These are phyloP conservation scores for Heterocephalus glaber DNA, from an alignment of 2,113 vertebrate genomes.

Conservation along the genomic window DNA sequence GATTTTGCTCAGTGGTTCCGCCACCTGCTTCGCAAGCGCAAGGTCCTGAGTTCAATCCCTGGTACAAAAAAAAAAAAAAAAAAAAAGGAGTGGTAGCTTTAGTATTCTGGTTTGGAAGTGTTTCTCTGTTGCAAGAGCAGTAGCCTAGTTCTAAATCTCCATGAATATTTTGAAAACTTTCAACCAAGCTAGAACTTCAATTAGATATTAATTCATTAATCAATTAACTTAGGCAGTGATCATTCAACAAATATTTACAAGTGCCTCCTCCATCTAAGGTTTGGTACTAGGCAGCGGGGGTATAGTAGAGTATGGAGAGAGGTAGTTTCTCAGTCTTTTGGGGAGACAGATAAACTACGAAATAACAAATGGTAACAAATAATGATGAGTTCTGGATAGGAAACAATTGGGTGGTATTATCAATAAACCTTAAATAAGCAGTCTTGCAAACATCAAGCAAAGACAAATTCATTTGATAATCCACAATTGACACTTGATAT, in stretches of 20 bases:
- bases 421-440: background rate
- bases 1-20: no score
- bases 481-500: background rate
- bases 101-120: background rate
- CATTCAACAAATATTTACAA: background rate
- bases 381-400: background rate
- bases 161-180: constrained; percentile 17
- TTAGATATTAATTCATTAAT: background rate
- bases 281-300: background rate
- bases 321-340: background rate
- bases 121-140: background rate
- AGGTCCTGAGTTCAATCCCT: no score
- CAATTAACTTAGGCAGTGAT: background rate
- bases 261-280: background rate
- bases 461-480: background rate
- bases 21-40: no score
- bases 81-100: no score
- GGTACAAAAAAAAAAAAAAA: no score
- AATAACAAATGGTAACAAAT: constrained; percentile 2
- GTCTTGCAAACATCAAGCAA: background rate
- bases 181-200: background rate
- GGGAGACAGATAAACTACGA: background rate
- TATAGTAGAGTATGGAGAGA: background rate
- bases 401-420: background rate
- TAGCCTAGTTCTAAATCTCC: background rate